Evolutionary conservation across 2,113 vertebrate species (phyloP).

Genomic region (Myrmecophaga tridactyla): DNA sequence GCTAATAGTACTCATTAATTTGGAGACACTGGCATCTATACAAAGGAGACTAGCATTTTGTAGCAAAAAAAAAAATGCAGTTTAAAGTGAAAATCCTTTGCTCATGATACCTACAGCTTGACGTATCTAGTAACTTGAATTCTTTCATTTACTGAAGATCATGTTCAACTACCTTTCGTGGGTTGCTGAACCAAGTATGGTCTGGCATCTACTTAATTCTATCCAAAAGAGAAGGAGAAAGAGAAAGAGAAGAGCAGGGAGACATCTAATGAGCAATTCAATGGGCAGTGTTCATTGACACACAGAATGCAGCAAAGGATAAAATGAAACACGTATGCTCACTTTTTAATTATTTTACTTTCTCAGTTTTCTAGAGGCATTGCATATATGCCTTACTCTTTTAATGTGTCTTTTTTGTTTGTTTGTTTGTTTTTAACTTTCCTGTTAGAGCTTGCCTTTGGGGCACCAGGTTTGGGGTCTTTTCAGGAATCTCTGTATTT

Average conservation of each 20-base stretch:
- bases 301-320: neutral
- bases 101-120: neutral
- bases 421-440: neutral
- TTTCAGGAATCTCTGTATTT: neutral
- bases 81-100: neutral
- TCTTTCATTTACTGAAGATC: neutral
- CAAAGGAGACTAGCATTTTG: constrained; percentile 32
- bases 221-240: neutral
- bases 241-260: neutral
- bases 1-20: constrained; percentile 48
- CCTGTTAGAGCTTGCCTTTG: neutral
- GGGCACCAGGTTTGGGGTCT: neutral
- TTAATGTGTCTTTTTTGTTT: neutral
- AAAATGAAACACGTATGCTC: neutral
- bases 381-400: neutral
- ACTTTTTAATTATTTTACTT: neutral
- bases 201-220: neutral
- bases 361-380: neutral
- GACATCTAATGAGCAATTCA: neutral
- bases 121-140: neutral
- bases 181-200: neutral
- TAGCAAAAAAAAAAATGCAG: neutral
- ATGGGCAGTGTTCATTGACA: neutral
- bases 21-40: neutral
- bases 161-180: neutral